These are phyloP conservation scores for Melolontha melolontha DNA, from an alignment of 2,888 invertebrate species.

Conservation along the genomic window DNA sequence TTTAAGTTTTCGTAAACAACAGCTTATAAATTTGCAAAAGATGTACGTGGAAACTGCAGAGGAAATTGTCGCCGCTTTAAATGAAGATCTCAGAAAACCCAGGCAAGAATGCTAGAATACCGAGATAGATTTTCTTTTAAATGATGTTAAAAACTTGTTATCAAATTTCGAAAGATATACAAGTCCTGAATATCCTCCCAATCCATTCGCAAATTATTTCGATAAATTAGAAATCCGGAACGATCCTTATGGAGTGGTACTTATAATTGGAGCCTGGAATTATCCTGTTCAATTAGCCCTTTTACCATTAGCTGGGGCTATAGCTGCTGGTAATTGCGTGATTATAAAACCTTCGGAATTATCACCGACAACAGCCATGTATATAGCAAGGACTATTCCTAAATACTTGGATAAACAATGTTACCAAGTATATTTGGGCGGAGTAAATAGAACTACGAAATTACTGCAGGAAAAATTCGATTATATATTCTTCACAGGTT, in stretches of 20 bases:
- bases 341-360: slow-evolving; percentile 95
- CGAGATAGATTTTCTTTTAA: slow-evolving; percentile 83
- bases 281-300: slow-evolving; percentile 90
- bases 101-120: slow-evolving; percentile 84
- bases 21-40: slow-evolving; percentile 79
- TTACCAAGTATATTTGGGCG: slow-evolving; percentile 76
- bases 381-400: slow-evolving; percentile 82
- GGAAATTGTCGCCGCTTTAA: slow-evolving; percentile 69
- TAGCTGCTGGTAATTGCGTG: slow-evolving; percentile 94
- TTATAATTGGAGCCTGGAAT: slow-evolving; percentile 96
- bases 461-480: slow-evolving; percentile 79
- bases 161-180: slow-evolving; percentile 38
- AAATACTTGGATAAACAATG: slow-evolving; percentile 94
- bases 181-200: slow-evolving; percentile 56
- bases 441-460: slow-evolving; percentile 74
- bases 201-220: slow-evolving; percentile 77
- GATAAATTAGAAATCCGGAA: slow-evolving; percentile 81
- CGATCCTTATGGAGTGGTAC: slow-evolving; percentile 93
- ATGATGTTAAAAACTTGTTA: slow-evolving; percentile 58
- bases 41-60: slow-evolving; percentile 85
- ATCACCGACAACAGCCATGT: slow-evolving; percentile 77
- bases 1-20: slow-evolving; percentile 83
- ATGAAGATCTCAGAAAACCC: slow-evolving; percentile 79
- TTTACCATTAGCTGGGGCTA: slow-evolving; percentile 85
- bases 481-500: slow-evolving; percentile 83